Percentiles rank a stretch among this genome's conserved stretches.
Evolutionary conservation across 2,797 vertebrate genomes (phyloP).

Genomic region (Diglossa cyanea): DNA sequence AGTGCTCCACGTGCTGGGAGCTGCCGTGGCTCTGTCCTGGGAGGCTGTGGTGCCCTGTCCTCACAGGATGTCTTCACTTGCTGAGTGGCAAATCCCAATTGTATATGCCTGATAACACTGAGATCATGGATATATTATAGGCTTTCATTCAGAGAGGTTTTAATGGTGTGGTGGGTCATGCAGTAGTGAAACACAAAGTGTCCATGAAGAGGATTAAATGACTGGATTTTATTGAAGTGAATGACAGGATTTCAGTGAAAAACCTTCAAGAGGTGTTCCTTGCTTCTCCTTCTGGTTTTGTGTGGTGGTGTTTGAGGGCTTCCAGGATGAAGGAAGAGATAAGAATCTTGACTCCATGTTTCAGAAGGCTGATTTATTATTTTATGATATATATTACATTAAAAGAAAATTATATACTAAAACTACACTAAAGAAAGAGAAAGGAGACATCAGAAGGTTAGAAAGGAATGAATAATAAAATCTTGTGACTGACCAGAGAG

Average conservation of each 20-base stretch:
- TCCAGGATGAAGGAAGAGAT: no score
- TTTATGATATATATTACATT: no score
- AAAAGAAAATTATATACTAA: no score
- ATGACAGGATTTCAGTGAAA: background rate
- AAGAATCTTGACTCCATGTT: no score
- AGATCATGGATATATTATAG: background rate
- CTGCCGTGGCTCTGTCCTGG: background rate
- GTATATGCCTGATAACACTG: rapidly evolving
- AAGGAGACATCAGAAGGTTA: no score
- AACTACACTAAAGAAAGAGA: no score
- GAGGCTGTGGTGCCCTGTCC: background rate
- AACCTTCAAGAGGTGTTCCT: background rate
- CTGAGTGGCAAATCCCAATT: background rate
- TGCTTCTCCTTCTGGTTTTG: background rate
- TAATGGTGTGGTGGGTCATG: background rate
- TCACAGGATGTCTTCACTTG: background rate
- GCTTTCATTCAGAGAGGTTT: background rate
- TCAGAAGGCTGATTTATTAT: no score
- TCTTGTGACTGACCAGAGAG: no score
- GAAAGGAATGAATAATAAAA: no score
- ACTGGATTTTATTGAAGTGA: background rate
- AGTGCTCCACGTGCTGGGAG: rapidly evolving
- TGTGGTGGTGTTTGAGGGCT: no score
- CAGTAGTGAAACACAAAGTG: background rate
- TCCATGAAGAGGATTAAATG: background rate